Conservation (phyloP, 2,797 vertebrate genomes). For the Smutsia temminckii region DNA sequence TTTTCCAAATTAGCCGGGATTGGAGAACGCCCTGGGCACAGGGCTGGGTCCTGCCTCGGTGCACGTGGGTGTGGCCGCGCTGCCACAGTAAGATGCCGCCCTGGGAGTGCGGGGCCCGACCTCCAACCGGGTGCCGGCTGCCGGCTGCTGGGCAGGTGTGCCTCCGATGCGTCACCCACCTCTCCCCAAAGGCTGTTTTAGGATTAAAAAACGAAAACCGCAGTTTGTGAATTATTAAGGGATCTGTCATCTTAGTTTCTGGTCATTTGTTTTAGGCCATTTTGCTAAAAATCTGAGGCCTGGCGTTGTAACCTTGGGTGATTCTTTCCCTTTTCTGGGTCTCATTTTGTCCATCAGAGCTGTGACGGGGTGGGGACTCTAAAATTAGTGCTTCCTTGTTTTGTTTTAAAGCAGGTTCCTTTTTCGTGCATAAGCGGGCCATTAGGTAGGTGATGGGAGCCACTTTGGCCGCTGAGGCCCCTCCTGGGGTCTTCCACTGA, state of each 20-base stretch:
- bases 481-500: not conserved
- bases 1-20: slow-evolving; percentile 43
- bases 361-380: not conserved
- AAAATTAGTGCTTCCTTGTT: not conserved
- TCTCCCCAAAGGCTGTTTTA: not conserved
- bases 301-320: not conserved
- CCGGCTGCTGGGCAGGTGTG: not conserved
- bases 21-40: not conserved
- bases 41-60: slow-evolving; percentile 29
- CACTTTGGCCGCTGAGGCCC: not conserved
- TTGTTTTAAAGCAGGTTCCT: not conserved
- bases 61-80: not conserved
- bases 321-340: not conserved
- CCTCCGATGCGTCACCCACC: not conserved
- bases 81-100: slow-evolving; percentile 57
- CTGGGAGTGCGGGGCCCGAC: slow-evolving; percentile 61
- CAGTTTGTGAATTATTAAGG: not conserved
- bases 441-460: not conserved
- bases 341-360: not conserved
- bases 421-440: not conserved
- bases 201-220: not conserved
- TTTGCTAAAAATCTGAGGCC: not conserved
- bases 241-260: not conserved
- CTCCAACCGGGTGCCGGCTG: not conserved
- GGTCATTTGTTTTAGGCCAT: not conserved